Evolutionary conservation across 1,140 invertebrate species (phyloP).

Genomic region (Aporrectodea caliginosa): DNA sequence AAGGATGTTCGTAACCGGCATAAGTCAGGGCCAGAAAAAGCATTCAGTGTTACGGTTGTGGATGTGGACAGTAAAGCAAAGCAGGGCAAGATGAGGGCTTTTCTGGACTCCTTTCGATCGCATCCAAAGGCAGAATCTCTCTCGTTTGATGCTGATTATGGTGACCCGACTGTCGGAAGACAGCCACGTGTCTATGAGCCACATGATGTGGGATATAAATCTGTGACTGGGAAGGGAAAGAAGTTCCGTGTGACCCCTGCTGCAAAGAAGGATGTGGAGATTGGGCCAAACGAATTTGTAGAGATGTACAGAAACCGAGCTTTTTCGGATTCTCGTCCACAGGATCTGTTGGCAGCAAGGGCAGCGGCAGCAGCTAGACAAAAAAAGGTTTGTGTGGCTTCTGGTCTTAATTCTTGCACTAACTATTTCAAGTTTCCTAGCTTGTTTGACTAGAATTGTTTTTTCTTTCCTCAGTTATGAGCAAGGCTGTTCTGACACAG

Average conservation of each 20-base stretch:
- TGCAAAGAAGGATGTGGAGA: background rate
- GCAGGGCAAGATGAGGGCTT: conserved; percentile 8
- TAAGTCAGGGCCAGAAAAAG: background rate
- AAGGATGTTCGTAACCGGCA: conserved; percentile 11
- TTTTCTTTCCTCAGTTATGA: too few relatives aligned
- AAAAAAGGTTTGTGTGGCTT: too few relatives aligned
- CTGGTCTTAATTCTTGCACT: too few relatives aligned
- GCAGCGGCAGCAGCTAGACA: too few relatives aligned
- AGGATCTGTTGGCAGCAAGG: background rate
- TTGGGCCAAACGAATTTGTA: conserved; percentile 16
- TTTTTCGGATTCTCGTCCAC: background rate
- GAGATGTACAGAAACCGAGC: conserved; percentile 23
- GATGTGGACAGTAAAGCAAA: background rate
- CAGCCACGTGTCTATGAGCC: conserved; percentile 4
- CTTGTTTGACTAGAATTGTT: too few relatives aligned
- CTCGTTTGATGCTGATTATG: background rate
- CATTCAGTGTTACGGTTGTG: background rate
- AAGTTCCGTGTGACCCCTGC: conserved; percentile 19
- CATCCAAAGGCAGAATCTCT: background rate
- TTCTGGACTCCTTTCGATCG: conserved; percentile 14
- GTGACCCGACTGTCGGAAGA: background rate
- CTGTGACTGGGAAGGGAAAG: conserved; percentile 4
- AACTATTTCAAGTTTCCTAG: too few relatives aligned
- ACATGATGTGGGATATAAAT: background rate
- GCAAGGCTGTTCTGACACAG: too few relatives aligned